These are phyloP conservation scores for Oreotrochilus melanogaster DNA, from an alignment of 2,113 vertebrate species.

Conservation along the genomic window DNA sequence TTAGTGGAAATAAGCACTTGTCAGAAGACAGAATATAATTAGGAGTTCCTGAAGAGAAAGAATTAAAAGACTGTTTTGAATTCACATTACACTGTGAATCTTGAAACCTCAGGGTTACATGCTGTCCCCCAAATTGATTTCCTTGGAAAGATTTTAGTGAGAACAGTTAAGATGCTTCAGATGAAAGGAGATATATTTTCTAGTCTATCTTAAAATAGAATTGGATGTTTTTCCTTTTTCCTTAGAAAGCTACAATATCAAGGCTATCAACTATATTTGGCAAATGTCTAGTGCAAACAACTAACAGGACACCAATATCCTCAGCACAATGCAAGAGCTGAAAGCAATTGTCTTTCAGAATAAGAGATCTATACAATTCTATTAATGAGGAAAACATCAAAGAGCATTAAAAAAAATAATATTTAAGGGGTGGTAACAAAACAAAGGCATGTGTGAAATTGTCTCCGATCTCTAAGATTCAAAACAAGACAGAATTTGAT, in stretches of 20 bases:
- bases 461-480: accelerated
- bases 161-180: neutral
- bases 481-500: neutral
- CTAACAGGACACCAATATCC: too few relatives aligned
- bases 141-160: neutral
- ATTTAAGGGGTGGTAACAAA: too few relatives aligned
- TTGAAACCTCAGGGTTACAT: neutral
- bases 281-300: too few relatives aligned
- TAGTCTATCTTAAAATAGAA: neutral
- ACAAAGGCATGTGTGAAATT: neutral
- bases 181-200: neutral
- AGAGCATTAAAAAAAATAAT: too few relatives aligned
- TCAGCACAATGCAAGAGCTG: too few relatives aligned
- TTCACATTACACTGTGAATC: neutral
- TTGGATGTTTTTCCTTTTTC: neutral
- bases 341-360: too few relatives aligned
- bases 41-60: neutral
- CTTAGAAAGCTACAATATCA: too few relatives aligned
- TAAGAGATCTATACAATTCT: too few relatives aligned
- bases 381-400: too few relatives aligned
- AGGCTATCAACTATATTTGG: too few relatives aligned
- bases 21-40: neutral
- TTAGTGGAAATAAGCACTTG: neutral
- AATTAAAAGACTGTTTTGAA: neutral
- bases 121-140: neutral